Conservation (phyloP, 2,113 vertebrate species). For the Halcyon senegalensis region DNA sequence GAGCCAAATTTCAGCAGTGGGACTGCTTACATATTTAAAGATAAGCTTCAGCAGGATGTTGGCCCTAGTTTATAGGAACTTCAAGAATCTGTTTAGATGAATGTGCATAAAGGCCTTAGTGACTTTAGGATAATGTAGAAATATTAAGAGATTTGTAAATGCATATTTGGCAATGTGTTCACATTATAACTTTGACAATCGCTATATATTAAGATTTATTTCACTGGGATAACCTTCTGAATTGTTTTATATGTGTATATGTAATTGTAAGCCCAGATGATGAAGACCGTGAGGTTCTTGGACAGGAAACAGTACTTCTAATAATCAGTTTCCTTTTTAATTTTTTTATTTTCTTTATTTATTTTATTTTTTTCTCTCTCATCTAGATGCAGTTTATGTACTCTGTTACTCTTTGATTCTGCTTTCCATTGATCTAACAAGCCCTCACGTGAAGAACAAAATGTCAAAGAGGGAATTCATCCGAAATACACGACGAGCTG, state of each 20-base stretch:
- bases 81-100: background rate
- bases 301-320: background rate
- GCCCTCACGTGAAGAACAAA: conserved; percentile 99
- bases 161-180: background rate
- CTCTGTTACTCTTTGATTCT: conserved; percentile 98
- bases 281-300: background rate
- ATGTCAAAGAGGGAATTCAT: conserved; percentile 99
- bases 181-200: background rate
- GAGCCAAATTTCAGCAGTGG: background rate
- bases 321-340: background rate
- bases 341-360: background rate
- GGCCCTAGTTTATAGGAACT: background rate
- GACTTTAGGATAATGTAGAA: background rate
- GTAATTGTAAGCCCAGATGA: background rate
- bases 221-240: background rate
- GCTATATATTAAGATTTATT: background rate
- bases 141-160: background rate
- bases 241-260: background rate
- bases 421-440: conserved; percentile 96
- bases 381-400: conserved; percentile 94
- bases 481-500: conserved; percentile 94
- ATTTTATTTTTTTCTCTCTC: background rate
- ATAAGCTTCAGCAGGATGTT: background rate
- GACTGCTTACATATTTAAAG: background rate
- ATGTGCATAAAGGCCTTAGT: background rate